Conservation (phyloP, 2,888 invertebrate genomes). For the Pheosia gnoma region DNA sequence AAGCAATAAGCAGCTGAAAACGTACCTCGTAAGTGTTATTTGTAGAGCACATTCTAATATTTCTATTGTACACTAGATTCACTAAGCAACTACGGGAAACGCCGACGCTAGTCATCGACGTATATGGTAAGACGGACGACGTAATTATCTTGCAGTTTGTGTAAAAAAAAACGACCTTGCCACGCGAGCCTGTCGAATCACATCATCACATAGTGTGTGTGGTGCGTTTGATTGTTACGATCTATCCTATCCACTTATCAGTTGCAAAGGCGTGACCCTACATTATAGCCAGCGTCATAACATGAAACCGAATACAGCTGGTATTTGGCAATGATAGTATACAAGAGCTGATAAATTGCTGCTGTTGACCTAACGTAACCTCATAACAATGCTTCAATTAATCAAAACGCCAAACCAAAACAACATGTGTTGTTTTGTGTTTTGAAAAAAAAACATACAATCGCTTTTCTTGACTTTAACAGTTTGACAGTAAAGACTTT, state of each 20-base stretch:
- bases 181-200: slow-evolving; percentile 18
- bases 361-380: slow-evolving; percentile 51
- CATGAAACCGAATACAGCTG: slow-evolving; percentile 42
- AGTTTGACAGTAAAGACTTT: no score
- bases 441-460: no score
- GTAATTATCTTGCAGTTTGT: slow-evolving; percentile 39
- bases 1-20: slow-evolving; percentile 5
- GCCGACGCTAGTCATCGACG: slow-evolving; percentile 57
- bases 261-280: slow-evolving; percentile 65
- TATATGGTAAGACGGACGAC: slow-evolving; percentile 29
- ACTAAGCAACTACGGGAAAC: slow-evolving; percentile 54
- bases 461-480: no score
- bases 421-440: slow-evolving; percentile 21
- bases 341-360: slow-evolving; percentile 15
- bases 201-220: slow-evolving; percentile 36
- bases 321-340: slow-evolving; percentile 27
- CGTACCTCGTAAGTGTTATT: slow-evolving; percentile 68
- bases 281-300: slow-evolving; percentile 47
- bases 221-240: slow-evolving; percentile 14
- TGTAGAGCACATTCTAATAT: slow-evolving; percentile 63
- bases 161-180: slow-evolving; percentile 46
- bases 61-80: slow-evolving; percentile 50
- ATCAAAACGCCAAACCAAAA: no score
- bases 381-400: slow-evolving; percentile 18
- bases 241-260: slow-evolving; percentile 48